These are phyloP conservation scores for Acanthosepion lycidas DNA, from an alignment of 2,888 invertebrate species.

Conservation along the genomic window DNA sequence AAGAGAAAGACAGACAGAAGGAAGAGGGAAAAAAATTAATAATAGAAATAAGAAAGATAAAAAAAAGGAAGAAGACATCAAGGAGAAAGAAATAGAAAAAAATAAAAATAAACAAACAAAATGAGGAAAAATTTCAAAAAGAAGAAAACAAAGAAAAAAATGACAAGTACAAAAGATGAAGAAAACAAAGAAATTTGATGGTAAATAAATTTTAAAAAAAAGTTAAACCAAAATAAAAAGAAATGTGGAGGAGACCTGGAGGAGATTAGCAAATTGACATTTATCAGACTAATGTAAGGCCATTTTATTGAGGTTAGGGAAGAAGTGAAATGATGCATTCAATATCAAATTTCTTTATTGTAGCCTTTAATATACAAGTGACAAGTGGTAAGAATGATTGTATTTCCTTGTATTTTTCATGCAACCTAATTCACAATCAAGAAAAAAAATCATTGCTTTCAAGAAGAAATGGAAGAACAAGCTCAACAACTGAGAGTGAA, in stretches of 20 bases:
- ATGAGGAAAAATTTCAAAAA: background rate
- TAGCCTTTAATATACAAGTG: background rate
- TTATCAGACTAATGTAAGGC: slow-evolving; percentile 4
- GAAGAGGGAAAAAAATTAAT: background rate
- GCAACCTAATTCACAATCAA: background rate
- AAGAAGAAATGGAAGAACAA: background rate
- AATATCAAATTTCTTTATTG: slow-evolving; percentile 33
- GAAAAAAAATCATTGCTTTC: background rate
- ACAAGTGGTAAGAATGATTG: slow-evolving; percentile 33
- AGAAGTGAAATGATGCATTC: slow-evolving; percentile 11
- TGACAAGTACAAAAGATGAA: background rate
- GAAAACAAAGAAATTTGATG: background rate
- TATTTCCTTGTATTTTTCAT: slow-evolving; percentile 4
- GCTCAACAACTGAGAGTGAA: background rate
- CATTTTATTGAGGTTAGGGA: background rate
- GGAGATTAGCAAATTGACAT: background rate
- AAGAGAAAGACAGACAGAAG: background rate
- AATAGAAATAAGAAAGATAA: background rate
- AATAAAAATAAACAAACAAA: background rate
- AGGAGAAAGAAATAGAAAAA: background rate
- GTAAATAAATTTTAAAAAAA: background rate
- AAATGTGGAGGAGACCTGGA: background rate
- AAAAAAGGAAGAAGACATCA: background rate
- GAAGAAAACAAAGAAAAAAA: background rate
- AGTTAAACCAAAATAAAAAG: background rate